phyloP scores from a whole-genome alignment of 2,888 invertebrate genomes.

The Agapetus fuscipes region DNA sequence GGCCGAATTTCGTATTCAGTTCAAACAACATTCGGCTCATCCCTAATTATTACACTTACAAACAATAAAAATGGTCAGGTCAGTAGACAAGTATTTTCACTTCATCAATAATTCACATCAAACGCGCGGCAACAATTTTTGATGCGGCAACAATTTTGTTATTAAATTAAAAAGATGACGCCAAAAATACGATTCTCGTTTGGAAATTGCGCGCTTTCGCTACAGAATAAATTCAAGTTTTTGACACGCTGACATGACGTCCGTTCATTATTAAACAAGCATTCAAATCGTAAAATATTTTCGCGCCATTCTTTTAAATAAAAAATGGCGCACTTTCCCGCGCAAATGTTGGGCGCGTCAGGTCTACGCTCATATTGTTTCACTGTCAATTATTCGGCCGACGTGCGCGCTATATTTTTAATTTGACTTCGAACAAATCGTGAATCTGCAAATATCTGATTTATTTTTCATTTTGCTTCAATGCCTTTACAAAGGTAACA shows the following conservation, averaged over 20 bases:
- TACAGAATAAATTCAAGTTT: conserved; percentile 10
- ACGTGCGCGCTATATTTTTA: not conserved
- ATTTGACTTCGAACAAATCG: not conserved
- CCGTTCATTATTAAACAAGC: conserved; percentile 5
- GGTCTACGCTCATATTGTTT: not conserved
- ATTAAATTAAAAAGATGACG: not conserved
- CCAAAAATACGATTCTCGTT: not conserved
- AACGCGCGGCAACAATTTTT: not conserved
- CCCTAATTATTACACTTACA: too few species aligned
- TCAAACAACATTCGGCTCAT: too few species aligned
- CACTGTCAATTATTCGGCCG: not conserved
- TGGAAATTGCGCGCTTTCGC: not conserved
- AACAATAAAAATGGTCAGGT: too few species aligned
- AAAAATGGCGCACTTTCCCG: not conserved
- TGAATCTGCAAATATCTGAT: too few species aligned
- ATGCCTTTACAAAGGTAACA: too few species aligned
- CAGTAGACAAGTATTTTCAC: too few species aligned
- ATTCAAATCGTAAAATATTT: conserved; percentile 7
- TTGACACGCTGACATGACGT: conserved; percentile 10
- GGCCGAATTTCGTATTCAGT: too few species aligned
- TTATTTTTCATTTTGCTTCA: too few species aligned
- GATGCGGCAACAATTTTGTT: not conserved
- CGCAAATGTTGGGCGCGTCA: not conserved
- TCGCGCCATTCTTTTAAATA: conserved; percentile 2
- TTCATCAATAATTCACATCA: not conserved